Base-by-base conservation (phyloP, 2,888 invertebrate species). In the Mesorhabditis sp. region DNA sequence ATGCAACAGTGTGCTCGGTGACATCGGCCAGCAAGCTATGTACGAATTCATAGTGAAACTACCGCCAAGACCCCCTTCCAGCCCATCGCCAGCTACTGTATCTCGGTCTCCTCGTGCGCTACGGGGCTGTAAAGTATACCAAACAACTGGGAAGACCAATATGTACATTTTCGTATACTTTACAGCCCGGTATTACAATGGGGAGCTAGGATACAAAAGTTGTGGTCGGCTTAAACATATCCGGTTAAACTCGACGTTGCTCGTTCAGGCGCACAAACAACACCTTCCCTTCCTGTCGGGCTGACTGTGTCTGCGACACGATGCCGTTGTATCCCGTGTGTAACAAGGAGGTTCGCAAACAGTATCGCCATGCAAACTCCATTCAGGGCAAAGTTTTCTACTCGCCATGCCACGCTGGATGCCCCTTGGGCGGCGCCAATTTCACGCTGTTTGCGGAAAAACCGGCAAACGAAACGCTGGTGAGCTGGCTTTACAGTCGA, bases 401-500 rank as follows among this genome's bases (percentile, higher is more conserved):
- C 70, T 86, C 86, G 0, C 87, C 87, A 0, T 87, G 87, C 74
- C 83, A 84, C 68, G 78, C 82, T 6, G 83, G 84, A n/a, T 84
- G 84, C 66, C 76, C 72, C 15, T 69, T 76, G 61, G 72, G 74
- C 10, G 77, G 78, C 70, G 74, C 75, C 61, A 77, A 76, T 68
- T 80, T 75, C 73, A 74, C 72, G 15, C 74, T 78, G 10, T 80
- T 73, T 58, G 71, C 71, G 41, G 65, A 67, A 42, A 10, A 62
- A 0, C 63, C 70, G 41, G 66, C 67, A 13, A 68, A 28, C 10
- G 66, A 72, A 15, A 58, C 67, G 13, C 62, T 72, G 70, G 71
- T 69, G 42, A 67, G 43, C 45, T n/a, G n/a, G n/a, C 7, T 13
- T 50, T 13, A 50, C 7, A 10, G 10, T n/a, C 7, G 58, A 50